Base-by-base conservation (phyloP, 1,140 invertebrate genomes). In the Drosophila nannoptera region DNA sequence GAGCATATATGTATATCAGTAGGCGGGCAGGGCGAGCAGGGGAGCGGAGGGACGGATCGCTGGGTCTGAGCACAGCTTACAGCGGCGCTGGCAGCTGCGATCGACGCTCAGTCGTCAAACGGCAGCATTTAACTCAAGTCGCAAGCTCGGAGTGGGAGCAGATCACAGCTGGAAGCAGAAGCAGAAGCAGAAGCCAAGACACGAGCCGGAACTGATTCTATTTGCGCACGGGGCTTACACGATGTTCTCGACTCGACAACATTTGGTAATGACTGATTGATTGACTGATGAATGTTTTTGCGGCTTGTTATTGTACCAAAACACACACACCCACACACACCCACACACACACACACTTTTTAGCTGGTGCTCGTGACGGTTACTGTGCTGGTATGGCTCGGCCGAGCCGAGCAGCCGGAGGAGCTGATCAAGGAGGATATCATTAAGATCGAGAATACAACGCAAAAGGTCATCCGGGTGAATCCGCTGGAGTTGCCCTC, bases 381-480 rank as follows among this genome's bases (percentile, higher is more conserved):
- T 43, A 29, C n/a, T 4, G 22, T 42, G 2, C 1, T 84, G n/a
- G 12, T 69, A 0, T 16, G 32, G 9, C 5, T 60, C 0, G n/a
- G 46, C 12, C 6, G 46, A 32, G 65, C 22, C 9, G 68, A 80
- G 14, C 65, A 68, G 22, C 45, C 65, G 0, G 43, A 66, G 6
- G 75, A 88, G 5, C 55, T 68, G 6, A 82, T 88, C 32, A 75
- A 71, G 16, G 87, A 88, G 22, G 87, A 88, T 50, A 70, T 88
- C 8, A 88, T 88, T 50, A 73, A 63, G 50, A 78, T 87, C 4
- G 83, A 77, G 38, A 88, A 87, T 29, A 53, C 76, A n/a, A 73
- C 71, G 5, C 87, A 88, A 16, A 88, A 88, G 70, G 87, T 88
- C 8, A 88, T 88, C 43, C 69, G 87, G 2, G 87, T 88, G 2